Conservation (phyloP, 2,797 vertebrate species). For the Austrolebias charrua region DNA sequence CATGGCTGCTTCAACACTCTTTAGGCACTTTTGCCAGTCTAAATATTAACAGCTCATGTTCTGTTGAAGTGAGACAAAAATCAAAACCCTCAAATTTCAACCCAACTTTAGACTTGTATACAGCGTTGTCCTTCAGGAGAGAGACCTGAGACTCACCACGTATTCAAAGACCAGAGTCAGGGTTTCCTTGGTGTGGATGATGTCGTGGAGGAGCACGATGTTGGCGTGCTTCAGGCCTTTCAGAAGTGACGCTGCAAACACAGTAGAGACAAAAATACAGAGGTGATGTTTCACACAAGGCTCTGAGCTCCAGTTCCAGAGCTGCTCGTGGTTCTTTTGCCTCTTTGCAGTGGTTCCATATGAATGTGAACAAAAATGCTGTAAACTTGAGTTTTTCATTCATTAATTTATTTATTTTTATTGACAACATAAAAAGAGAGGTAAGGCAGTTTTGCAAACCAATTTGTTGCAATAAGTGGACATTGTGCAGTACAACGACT, state of each 20-base stretch:
- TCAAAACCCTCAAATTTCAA: constrained; percentile 1
- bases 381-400: too few species aligned
- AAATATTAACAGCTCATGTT: constrained; percentile 37
- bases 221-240: constrained; percentile 95
- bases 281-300: neutral
- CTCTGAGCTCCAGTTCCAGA: too few species aligned
- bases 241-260: constrained; percentile 89
- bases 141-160: constrained; percentile 81
- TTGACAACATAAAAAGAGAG: too few species aligned
- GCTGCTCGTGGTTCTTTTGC: too few species aligned
- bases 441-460: too few species aligned
- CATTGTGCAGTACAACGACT: too few species aligned
- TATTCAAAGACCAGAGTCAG: constrained; percentile 95
- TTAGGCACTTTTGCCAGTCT: constrained; percentile 10
- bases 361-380: too few species aligned
- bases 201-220: constrained; percentile 91
- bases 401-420: too few species aligned
- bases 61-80: constrained; percentile 17
- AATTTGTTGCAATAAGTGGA: too few species aligned
- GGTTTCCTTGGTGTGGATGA: constrained; percentile 91
- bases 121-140: neutral
- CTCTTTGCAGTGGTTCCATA: too few species aligned
- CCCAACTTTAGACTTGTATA: constrained; percentile 13
- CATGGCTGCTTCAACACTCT: constrained; percentile 30
- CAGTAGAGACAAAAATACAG: constrained; percentile 14